Base-by-base conservation (phyloP, 2,888 invertebrate species). In the Ametastegia equiseti region DNA sequence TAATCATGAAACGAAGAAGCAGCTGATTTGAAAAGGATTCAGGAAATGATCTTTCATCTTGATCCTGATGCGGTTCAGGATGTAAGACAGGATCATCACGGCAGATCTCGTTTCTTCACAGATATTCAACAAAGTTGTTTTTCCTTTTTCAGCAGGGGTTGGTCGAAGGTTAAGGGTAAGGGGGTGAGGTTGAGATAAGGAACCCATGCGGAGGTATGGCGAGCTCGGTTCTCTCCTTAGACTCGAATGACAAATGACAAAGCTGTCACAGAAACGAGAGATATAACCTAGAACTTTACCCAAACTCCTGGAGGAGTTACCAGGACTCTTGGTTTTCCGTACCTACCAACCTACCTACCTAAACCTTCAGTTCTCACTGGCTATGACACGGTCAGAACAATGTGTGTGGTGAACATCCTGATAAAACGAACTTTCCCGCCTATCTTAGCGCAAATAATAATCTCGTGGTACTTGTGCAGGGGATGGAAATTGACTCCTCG, bases 181-280 rank as follows among this genome's bases (percentile, higher is more conserved):
- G 63, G 63, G 63, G 27, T 36, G 23, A 23, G 50, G 75, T 30
- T 27, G 3, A 75, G 81, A 23, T 39, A 73, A 71, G 57, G 73
- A 36, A 71, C 71, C 15, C 30, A 57, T 39, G 36, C 19, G 54
- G 15, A 67, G 45, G n/a, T 23, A 2, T 13, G 23, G 27, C 71
- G 80, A 78, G 78, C 71, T 15, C 30, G 54, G 50, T 60, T n/a
- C n/a, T n/a, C n/a, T n/a, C 75, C 82, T 77, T 67, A 81, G 80
- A 81, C 77, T 73, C 71, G 78, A 81, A 83, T 86, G 85, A 86
- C 86, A 85, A 86, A 86, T 85, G 85, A 85, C 83, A 81, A 83
- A 84, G 83, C 82, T 81, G 83, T 80, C 81, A 42, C 65, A 81
- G 71, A 81, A 80, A 81, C 83, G 75, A 77, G 36, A 63, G 42